A percentile compares a stretch with the other conserved stretches of the same genome.
These are phyloP conservation scores for Ostrea denselamellosa DNA, from an alignment of 1,140 invertebrate species.

Conservation along the genomic window DNA sequence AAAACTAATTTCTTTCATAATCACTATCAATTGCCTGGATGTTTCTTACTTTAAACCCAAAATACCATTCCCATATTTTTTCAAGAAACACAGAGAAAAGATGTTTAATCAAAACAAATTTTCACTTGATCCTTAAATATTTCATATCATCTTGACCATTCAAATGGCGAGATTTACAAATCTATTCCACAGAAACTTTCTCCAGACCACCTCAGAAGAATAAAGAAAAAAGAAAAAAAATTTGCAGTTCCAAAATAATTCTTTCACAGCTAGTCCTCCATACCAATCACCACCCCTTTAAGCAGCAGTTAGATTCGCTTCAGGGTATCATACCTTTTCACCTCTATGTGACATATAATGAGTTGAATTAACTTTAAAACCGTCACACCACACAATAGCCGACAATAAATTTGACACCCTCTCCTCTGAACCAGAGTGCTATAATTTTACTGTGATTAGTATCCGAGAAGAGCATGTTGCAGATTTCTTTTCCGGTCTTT, in stretches of 20 bases:
- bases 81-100: no score
- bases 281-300: background rate
- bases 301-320: conserved; percentile 23
- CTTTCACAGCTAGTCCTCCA: background rate
- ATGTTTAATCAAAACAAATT: no score
- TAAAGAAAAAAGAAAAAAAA: background rate
- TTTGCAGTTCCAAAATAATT: background rate
- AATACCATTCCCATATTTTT: no score
- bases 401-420: conserved; percentile 27
- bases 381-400: background rate
- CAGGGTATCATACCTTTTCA: conserved; percentile 24
- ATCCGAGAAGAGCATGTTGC: background rate
- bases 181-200: background rate
- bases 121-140: no score
- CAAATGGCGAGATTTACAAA: no score
- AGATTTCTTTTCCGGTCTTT: conserved; percentile 2
- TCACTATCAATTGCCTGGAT: no score
- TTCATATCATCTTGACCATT: no score
- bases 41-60: no score
- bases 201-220: conserved; percentile 5
- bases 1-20: no score
- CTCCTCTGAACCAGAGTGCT: background rate
- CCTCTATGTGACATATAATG: conserved; percentile 32
- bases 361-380: conserved; percentile 19
- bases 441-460: conserved; percentile 18